Evolutionary conservation across 2,888 invertebrate genomes (phyloP), one percentile per base, ranked within the genome.

Genomic region (Agonopterix alstromeriana): DNA sequence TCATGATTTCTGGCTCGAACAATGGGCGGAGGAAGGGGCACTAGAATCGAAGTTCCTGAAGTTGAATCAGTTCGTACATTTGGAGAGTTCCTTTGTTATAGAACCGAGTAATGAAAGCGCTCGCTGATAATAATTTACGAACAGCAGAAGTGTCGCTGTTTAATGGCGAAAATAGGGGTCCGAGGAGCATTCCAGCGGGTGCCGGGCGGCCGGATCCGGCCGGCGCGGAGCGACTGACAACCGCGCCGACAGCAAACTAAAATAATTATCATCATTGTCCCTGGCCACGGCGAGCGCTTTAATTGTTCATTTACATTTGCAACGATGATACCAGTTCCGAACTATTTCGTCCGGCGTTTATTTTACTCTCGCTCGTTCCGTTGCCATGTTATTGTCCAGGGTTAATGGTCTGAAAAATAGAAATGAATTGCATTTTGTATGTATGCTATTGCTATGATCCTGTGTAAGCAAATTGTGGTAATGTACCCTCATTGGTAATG

Each of bases 261-360:
- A 88, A 88, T 88, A 88, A 87, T 88, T 87, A 88, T 88, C 81
- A 85, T 87, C 84, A 86, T 86, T 86, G 87, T 85, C 80, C 78
- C 79, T 73, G 82, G 83, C 79, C 81, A 77, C 81, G 80, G 82
- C 80, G 77, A 79, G 79, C 81, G 79, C 73, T 88, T 86, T 87
- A 88, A 88, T 87, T 88, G 88, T 88, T 87, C 87, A 88, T 88
- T 87, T 87, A 87, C 85, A 88, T 87, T 87, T 84, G 83, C 84
- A 82, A 78, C 86, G 78, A 86, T 86, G 85, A 86, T 84, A 84
- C 85, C 84, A 81, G 83, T 83, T 84, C 74, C 70, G 79, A 88
- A 87, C 88, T 87, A 87, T 88, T 86, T 77, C 75, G 73, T 66
- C 63, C 73, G 74, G 66, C 79, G 77, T 84, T 83, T 82, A 84